phyloP scores from a whole-genome alignment of 1,140 invertebrate species.

The Chymomyza costata region DNA sequence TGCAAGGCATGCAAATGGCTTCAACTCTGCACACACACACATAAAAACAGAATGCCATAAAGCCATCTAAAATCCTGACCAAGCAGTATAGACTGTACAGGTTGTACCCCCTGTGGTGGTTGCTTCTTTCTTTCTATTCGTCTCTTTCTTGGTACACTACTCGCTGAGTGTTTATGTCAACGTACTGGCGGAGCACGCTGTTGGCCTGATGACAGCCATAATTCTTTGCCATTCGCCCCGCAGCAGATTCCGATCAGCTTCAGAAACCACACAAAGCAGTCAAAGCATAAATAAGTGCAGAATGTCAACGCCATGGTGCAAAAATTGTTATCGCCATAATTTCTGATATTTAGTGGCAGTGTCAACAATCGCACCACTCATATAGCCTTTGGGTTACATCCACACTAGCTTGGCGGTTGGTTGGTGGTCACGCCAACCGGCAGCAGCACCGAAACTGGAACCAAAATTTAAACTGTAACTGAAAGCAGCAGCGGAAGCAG shows the following conservation, averaged over 20 bases:
- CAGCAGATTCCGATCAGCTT: constrained; percentile 28
- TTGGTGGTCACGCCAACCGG: constrained; percentile 56
- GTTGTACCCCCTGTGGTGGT: constrained; percentile 53
- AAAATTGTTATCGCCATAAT: constrained; percentile 67
- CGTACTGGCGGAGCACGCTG: constrained; percentile 26
- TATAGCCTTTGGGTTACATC: background rate
- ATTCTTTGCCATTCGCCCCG: constrained; percentile 41
- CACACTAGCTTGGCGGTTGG: constrained; percentile 27
- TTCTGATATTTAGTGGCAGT: constrained; percentile 39
- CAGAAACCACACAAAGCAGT: background rate
- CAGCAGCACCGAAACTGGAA: constrained; percentile 26
- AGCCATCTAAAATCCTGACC: too few relatives aligned
- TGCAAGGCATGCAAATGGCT: constrained; percentile 44
- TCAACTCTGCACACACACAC: constrained; percentile 29
- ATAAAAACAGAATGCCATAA: constrained; percentile 18
- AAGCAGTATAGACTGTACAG: too few relatives aligned
- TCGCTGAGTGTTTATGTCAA: constrained; percentile 67
- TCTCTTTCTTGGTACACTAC: too few relatives aligned
- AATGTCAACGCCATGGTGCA: constrained; percentile 68
- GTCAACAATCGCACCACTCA: constrained; percentile 25
- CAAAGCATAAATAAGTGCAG: constrained; percentile 55
- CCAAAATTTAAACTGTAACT: constrained; percentile 56
- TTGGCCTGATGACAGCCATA: constrained; percentile 60
- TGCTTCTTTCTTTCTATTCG: background rate
- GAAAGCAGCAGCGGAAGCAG: constrained; percentile 57